Conservation (phyloP, 1,140 invertebrate genomes). For the Eufriesea mexicana region DNA sequence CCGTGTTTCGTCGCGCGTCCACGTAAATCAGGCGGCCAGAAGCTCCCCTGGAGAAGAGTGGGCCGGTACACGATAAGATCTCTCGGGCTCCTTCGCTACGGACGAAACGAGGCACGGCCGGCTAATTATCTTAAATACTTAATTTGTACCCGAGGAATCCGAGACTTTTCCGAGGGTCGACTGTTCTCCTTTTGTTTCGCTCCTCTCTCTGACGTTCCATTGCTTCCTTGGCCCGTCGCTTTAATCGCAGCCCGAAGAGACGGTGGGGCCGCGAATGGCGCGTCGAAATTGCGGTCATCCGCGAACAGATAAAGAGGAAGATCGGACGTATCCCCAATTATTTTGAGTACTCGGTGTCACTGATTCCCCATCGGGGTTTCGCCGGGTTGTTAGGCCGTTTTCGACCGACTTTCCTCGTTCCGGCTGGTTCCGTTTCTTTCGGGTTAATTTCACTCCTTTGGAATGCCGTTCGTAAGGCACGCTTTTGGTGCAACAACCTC, state of each 20-base stretch:
- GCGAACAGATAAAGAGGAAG: not conserved
- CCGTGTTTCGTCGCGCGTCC: conserved; percentile 13
- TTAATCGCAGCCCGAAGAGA: fast-evolving
- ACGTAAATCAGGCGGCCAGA: conserved; percentile 43
- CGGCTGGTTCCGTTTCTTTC: not conserved
- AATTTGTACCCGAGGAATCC: conserved; percentile 68
- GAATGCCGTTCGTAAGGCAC: conserved; percentile 15
- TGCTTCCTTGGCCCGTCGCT: too few species aligned
- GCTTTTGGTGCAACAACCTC: conserved; percentile 9
- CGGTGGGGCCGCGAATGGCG: not conserved
- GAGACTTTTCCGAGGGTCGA: conserved; percentile 37
- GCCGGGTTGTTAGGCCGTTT: not conserved
- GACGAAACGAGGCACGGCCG: conserved; percentile 37
- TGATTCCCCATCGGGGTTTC: too few species aligned
- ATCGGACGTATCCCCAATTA: conserved; percentile 16
- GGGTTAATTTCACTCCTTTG: not conserved
- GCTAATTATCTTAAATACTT: conserved; percentile 76
- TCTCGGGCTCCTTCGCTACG: conserved; percentile 31
- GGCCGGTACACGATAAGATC: conserved; percentile 34
- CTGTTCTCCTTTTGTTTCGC: not conserved
- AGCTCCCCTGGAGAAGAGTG: conserved; percentile 20
- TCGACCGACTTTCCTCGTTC: not conserved
- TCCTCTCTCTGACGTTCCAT: too few species aligned
- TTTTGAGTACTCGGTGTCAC: not conserved
- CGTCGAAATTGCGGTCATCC: conserved; percentile 7